Base-by-base conservation (phyloP, 2,888 invertebrate genomes). In the Andrena fulva region DNA sequence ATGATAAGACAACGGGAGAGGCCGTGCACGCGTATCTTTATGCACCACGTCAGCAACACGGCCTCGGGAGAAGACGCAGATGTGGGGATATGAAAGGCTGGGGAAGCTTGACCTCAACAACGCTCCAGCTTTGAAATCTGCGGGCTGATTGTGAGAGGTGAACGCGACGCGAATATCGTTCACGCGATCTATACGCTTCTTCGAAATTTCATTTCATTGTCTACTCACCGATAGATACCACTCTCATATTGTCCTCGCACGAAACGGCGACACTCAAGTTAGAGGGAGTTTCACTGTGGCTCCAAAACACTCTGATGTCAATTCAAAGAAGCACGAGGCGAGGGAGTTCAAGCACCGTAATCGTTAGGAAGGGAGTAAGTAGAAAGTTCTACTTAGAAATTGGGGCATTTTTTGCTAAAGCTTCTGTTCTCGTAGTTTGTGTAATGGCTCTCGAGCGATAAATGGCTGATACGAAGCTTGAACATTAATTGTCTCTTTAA, bases 1-100 rank as follows among this genome's bases (percentile, higher is more conserved):
- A 74, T 70, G 81, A 81, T 80, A 84, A 79, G 79, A 54, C 81
- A 63, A 54, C 42, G 35, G 27, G 56, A 54, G 48, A 27, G 70
- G 24, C 8, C 42, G 20, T 63, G 52, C 68, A 50, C 60, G 77
- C 69, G n/a, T 74, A 56, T 75, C 62, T 72, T 63, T 66, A 35
- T 69, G 54, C 56, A 35, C 29, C 64, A 42, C 42, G 60, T 73
- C 60, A 62, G 72, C 56, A 42, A 12, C 20, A 24, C 52, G n/a
- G 10, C 35, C 59, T n/a, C 27, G n/a, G 24, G 50, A 59, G 33
- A 33, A 42, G 64, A 42, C 59, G 48, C 56, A 35, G 68, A 59
- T 20, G 66, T n/a, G 35, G 50, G 52, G 20, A 35, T 66, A 69
- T 24, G 42, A 70, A 64, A 71, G 56, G 24, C 56, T 24, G 27